Conservation (phyloP, 2,113 vertebrate species). For the Orthonyx spaldingii region DNA sequence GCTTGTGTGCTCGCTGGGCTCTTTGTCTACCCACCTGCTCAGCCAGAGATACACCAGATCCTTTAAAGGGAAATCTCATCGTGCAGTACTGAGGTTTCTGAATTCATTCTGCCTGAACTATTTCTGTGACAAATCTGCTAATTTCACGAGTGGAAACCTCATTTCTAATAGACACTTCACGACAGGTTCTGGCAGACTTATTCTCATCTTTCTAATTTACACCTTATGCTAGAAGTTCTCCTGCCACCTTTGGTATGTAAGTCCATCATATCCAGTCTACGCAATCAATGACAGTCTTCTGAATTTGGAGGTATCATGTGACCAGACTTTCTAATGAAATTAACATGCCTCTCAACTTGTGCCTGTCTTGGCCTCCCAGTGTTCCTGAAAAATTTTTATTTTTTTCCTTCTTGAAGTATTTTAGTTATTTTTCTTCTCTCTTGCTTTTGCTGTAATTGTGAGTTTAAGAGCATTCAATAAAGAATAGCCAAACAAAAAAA, state of each 20-base stretch:
- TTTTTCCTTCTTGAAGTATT: not conserved
- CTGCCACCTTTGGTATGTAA: not conserved
- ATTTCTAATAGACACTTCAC: not conserved
- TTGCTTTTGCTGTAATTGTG: not conserved
- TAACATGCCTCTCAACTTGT: not conserved
- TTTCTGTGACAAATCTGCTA: not conserved
- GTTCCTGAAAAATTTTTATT: not conserved
- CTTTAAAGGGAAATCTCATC: not conserved
- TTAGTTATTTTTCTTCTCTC: not conserved
- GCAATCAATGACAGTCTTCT: not conserved
- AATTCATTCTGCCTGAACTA: not conserved
- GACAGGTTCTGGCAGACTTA: not conserved
- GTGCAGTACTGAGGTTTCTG: not conserved
- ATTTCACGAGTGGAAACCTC: not conserved
- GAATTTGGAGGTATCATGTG: not conserved
- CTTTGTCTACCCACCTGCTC: not conserved
- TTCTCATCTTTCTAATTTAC: not conserved
- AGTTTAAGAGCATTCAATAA: not conserved
- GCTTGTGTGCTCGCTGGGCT: not conserved
- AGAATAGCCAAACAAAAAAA: not conserved
- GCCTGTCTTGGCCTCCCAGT: not conserved
- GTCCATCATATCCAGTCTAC: not conserved
- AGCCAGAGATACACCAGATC: not conserved
- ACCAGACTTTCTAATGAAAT: not conserved
- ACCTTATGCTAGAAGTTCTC: not conserved